Percentiles rank a stretch among this genome's conserved stretches.
Conservation (phyloP, 2,888 invertebrate species). For the Euplagia quadripunctaria region DNA sequence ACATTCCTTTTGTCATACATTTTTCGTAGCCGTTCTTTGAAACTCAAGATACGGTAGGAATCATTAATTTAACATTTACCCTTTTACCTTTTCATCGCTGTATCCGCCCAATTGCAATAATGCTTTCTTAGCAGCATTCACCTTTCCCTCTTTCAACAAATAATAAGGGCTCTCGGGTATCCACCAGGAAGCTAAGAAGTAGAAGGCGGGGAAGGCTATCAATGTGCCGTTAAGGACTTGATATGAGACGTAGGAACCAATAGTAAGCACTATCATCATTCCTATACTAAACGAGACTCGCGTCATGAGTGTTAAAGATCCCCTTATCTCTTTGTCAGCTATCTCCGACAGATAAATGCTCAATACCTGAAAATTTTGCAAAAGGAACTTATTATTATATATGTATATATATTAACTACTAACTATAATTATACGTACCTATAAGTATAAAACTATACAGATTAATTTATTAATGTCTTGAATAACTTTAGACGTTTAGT, state of each 20-base stretch:
- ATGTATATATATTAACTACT: too few relatives aligned
- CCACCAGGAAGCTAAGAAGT: conserved; percentile 78
- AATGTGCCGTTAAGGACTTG: conserved; percentile 26
- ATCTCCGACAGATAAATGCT: conserved; percentile 77
- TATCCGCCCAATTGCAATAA: conserved; percentile 50
- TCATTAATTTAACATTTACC: too few relatives aligned
- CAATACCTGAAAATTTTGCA: conserved; percentile 63
- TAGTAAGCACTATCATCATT: conserved; percentile 64
- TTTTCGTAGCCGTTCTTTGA: too few relatives aligned
- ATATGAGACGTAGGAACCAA: conserved; percentile 68
- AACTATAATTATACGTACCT: too few relatives aligned
- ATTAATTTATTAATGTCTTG: too few relatives aligned
- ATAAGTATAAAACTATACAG: too few relatives aligned
- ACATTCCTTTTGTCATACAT: too few relatives aligned
- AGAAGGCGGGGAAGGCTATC: conserved; percentile 70
- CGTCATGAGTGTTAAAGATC: conserved; percentile 64
- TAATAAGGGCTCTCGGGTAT: conserved; percentile 88
- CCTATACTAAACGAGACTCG: conserved; percentile 73
- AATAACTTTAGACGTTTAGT: too few relatives aligned
- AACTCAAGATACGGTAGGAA: too few relatives aligned
- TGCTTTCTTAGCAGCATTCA: conserved; percentile 72
- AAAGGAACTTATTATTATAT: too few relatives aligned
- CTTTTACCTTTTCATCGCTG: conserved; percentile 30
- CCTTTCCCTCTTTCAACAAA: conserved; percentile 80
- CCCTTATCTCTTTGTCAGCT: conserved; percentile 76